phyloP scores from a whole-genome alignment of 2,888 invertebrate species.

The Allolobophora icterica region DNA sequence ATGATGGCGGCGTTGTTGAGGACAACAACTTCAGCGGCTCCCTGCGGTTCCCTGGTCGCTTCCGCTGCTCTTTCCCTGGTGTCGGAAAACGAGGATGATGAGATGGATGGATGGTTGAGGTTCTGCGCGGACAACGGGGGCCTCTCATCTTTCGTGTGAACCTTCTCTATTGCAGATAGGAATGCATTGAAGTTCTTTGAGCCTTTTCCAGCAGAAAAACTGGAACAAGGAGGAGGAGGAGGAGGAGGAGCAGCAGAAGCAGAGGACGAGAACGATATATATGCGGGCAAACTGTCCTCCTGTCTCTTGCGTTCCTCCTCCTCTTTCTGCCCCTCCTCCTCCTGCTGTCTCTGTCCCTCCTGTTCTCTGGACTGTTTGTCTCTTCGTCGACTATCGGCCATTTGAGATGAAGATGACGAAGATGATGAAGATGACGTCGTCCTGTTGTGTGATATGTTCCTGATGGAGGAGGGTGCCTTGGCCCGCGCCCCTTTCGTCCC shows the following conservation, averaged over 20 bases:
- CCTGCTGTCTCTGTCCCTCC: neutral
- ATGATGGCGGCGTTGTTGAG: neutral
- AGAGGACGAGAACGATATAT: slow-evolving; percentile 1
- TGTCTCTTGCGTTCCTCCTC: neutral
- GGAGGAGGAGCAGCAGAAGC: neutral
- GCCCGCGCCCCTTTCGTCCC: neutral
- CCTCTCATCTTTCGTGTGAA: slow-evolving; percentile 54
- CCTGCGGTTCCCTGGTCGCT: neutral
- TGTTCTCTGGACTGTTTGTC: slow-evolving; percentile 4
- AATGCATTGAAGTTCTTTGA: slow-evolving; percentile 61
- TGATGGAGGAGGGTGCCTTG: neutral
- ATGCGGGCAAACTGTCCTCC: neutral
- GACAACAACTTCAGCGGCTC: neutral
- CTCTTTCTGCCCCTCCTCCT: slow-evolving; percentile 17
- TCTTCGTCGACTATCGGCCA: neutral
- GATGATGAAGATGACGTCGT: neutral
- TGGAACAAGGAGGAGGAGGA: slow-evolving; percentile 7
- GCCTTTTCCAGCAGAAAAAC: slow-evolving; percentile 42
- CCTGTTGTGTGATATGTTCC: neutral
- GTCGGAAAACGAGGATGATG: neutral
- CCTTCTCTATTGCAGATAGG: slow-evolving; percentile 60
- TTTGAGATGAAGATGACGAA: neutral
- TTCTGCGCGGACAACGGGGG: slow-evolving; percentile 38
- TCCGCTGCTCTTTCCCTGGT: neutral
- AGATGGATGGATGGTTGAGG: slow-evolving; percentile 31